These are phyloP conservation scores for Pseudochirops corinnae DNA, from an alignment of 2,797 vertebrate species.

Conservation along the genomic window DNA sequence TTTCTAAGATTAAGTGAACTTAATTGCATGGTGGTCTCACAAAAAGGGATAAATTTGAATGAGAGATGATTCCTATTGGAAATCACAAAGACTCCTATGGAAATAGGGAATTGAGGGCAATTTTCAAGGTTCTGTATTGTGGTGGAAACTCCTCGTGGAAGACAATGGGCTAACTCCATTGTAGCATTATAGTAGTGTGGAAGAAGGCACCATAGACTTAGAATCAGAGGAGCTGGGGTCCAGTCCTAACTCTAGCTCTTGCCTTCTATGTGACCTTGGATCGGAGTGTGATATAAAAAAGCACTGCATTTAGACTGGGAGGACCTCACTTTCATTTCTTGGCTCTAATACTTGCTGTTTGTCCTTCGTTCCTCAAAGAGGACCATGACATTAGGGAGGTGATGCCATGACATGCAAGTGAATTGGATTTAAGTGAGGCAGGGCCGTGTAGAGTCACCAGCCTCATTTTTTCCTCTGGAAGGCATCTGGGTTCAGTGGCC, in stretches of 20 bases:
- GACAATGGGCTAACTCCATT: not conserved
- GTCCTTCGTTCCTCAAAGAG: no score
- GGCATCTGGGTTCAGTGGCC: no score
- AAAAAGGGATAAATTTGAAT: not conserved
- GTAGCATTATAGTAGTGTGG: no score
- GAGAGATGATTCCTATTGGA: not conserved
- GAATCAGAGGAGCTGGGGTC: not conserved
- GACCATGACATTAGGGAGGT: no score
- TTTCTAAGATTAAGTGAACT: not conserved
- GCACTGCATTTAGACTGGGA: not conserved
- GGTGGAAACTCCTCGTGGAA: not conserved
- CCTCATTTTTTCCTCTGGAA: no score
- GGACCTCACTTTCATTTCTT: not conserved
- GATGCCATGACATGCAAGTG: no score
- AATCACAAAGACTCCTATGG: not conserved
- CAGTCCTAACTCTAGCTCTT: not conserved
- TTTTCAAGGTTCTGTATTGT: not conserved
- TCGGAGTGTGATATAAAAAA: not conserved
- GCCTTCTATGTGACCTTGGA: not conserved
- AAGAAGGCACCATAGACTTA: not conserved
- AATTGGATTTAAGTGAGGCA: no score
- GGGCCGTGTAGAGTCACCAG: no score
- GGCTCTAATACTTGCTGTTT: no score
- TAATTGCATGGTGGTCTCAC: not conserved
- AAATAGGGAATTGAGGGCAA: not conserved